Evolutionary conservation across 1,140 invertebrate genomes (phyloP).

Genomic region (Leptopilina boulardi): DNA sequence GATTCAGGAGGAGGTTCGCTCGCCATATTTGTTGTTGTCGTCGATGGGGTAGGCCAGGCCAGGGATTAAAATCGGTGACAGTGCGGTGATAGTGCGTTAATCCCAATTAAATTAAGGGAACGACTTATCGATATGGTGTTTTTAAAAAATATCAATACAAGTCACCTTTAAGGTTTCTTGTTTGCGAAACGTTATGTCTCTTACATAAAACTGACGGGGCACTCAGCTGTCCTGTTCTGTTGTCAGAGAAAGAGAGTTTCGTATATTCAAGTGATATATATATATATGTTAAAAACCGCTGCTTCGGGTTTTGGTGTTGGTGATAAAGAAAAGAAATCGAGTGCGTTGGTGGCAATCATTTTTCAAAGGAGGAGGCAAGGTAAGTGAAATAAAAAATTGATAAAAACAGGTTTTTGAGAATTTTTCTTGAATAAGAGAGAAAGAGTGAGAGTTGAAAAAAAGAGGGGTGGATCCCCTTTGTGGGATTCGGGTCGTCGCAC

Average conservation of each 20-base stretch:
- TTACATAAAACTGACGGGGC: conserved; percentile 59
- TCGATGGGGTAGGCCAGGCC: conserved; percentile 74
- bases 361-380: conserved; percentile 47
- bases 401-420: not conserved
- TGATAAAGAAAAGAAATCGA: conserved; percentile 42
- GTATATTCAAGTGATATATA: conserved; percentile 43
- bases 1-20: conserved; percentile 58
- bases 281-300: conserved; percentile 48
- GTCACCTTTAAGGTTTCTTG: conserved; percentile 30
- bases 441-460: conserved; percentile 35
- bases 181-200: conserved; percentile 51
- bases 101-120: not conserved
- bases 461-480: conserved; percentile 46
- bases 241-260: no score
- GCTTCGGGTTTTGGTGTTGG: conserved; percentile 40
- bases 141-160: conserved; percentile 36
- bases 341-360: conserved; percentile 41
- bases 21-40: conserved; percentile 81
- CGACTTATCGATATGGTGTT: conserved; percentile 34
- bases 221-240: conserved; percentile 63
- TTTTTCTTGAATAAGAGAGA: not conserved
- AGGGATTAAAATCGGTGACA: conserved; percentile 43
- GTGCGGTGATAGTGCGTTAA: conserved; percentile 32
- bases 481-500: conserved; percentile 73
- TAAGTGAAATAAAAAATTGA: conserved; percentile 46